Evolutionary conservation across 2,113 vertebrate species (phyloP).

Genomic region (Rhipidura dahli): DNA sequence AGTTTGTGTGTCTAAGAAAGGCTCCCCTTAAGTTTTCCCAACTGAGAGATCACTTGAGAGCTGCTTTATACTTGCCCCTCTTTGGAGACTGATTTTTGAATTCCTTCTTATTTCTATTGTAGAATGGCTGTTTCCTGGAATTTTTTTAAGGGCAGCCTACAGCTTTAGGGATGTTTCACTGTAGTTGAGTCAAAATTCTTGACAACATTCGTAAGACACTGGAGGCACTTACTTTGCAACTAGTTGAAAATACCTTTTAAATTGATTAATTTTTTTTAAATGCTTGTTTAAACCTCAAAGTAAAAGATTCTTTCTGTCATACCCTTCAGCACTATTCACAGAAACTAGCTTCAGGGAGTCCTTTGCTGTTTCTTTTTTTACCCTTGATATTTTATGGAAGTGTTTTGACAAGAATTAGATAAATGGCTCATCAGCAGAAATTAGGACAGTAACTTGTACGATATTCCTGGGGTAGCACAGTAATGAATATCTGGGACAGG

Average conservation of each 20-base stretch:
- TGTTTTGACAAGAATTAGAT: neutral
- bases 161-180: neutral
- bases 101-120: neutral
- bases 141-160: neutral
- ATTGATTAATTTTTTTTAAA: neutral
- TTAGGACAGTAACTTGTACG: neutral
- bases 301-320: neutral
- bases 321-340: neutral
- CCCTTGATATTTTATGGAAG: neutral
- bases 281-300: neutral
- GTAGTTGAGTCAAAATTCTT: neutral
- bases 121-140: neutral
- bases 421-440: neutral
- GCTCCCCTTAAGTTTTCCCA: neutral
- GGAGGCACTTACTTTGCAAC: neutral
- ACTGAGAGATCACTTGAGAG: neutral
- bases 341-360: neutral
- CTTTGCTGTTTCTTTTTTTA: neutral
- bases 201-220: neutral
- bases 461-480: neutral
- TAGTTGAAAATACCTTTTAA: neutral
- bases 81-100: neutral
- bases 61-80: neutral
- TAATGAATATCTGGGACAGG: neutral
- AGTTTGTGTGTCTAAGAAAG: neutral